Percentiles rank a stretch among this genome's conserved stretches.
These are phyloP conservation scores for Anguilla japonica DNA, from an alignment of 2,113 vertebrate genomes.

Conservation along the genomic window DNA sequence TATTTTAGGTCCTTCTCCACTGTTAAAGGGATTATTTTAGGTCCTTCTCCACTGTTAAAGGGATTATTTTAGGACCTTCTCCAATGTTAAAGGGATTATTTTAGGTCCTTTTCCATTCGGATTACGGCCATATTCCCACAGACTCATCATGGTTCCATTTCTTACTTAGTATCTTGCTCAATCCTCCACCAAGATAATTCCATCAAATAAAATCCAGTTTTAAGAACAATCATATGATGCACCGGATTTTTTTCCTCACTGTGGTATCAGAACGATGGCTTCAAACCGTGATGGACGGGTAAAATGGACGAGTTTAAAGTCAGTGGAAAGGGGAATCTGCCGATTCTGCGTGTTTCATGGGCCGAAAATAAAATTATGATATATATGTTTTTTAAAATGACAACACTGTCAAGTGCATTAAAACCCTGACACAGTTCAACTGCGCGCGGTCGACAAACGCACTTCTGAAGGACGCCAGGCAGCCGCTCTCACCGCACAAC, in stretches of 20 bases:
- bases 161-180: not conserved
- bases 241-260: too few species aligned
- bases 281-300: not conserved
- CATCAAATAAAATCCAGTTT: not conserved
- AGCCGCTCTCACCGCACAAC: not conserved
- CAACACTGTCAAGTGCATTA: not conserved
- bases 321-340: not conserved
- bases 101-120: not conserved
- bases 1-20: too few species aligned
- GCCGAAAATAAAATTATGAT: not conserved
- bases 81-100: not conserved
- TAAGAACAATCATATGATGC: not conserved
- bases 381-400: not conserved
- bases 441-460: not conserved
- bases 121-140: not conserved
- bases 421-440: not conserved
- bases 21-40: not conserved
- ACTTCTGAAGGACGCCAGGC: not conserved
- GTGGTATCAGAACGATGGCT: not conserved
- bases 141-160: not conserved
- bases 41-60: not conserved
- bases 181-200: constrained; percentile 2
- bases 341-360: not conserved
- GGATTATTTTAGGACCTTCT: too few species aligned
- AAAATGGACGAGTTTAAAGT: too few species aligned